These are phyloP conservation scores for Ammodramus savannarum DNA, from an alignment of 2,113 vertebrate species.

Conservation along the genomic window DNA sequence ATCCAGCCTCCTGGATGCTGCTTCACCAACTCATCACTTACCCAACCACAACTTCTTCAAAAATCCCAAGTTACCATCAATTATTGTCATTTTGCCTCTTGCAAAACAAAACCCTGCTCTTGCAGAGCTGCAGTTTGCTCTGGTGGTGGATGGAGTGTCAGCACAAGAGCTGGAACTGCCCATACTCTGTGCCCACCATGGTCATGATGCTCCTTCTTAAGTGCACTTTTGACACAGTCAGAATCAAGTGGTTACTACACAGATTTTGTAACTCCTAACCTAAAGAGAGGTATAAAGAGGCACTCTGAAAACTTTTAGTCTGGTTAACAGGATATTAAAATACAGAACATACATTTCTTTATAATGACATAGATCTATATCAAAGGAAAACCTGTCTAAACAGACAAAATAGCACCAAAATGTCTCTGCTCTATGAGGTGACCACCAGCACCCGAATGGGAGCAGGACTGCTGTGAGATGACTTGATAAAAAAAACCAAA, in stretches of 20 bases:
- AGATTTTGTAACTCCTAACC: background rate
- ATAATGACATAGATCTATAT: background rate
- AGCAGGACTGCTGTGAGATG: background rate
- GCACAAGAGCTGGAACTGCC: background rate
- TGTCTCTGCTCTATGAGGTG: background rate
- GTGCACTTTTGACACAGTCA: background rate
- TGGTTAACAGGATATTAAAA: background rate
- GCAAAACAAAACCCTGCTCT: background rate
- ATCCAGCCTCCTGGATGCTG: background rate
- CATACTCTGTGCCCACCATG: rapidly evolving
- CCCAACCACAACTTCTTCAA: background rate
- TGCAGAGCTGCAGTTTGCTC: background rate
- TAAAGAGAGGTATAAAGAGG: background rate
- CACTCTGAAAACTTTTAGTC: background rate
- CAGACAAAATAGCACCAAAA: constrained; percentile 40
- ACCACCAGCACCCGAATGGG: background rate
- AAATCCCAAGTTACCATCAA: background rate
- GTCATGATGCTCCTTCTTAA: background rate
- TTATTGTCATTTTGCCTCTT: background rate
- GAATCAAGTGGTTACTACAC: background rate
- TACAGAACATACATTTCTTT: background rate
- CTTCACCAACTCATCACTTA: background rate
- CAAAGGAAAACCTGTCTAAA: background rate
- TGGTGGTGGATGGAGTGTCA: background rate
- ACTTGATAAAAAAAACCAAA: background rate